Evolutionary conservation across 2,113 vertebrate genomes (phyloP).

Genomic region (Chlorodrepanis virens): DNA sequence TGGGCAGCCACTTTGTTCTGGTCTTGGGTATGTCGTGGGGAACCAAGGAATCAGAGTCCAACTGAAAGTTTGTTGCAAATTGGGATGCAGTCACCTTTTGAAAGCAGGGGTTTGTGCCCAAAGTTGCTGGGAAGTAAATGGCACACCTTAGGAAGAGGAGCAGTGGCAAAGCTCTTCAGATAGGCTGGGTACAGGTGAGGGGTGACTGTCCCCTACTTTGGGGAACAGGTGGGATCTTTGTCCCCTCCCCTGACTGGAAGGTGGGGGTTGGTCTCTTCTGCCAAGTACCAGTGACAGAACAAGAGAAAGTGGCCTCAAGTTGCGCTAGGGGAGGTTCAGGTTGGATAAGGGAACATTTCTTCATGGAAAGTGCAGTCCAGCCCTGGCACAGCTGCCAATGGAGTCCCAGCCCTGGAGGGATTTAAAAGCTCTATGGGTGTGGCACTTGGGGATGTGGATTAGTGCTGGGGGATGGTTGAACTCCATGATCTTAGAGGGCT

Average conservation of each 20-base stretch:
- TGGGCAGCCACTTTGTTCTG: background rate
- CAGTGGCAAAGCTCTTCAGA: background rate
- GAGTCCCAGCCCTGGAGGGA: background rate
- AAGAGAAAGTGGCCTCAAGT: background rate
- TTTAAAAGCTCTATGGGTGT: background rate
- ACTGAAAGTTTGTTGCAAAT: background rate
- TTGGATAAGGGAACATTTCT: background rate
- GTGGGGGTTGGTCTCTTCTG: background rate
- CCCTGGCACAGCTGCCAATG: background rate
- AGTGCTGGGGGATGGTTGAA: fast-evolving
- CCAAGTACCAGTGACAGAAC: too few relatives aligned
- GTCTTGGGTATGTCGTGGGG: background rate
- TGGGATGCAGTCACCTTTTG: background rate
- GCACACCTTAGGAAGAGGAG: fast-evolving
- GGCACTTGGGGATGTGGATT: background rate
- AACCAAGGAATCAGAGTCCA: background rate
- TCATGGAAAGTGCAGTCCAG: background rate
- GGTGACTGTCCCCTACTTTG: background rate
- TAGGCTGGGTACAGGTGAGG: too few relatives aligned
- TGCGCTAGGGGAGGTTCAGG: background rate
- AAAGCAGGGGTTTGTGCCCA: background rate
- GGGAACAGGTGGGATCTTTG: background rate
- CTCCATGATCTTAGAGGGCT: background rate
- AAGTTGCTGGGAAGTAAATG: background rate
- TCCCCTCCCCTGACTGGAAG: background rate